Evolutionary conservation across 2,113 vertebrate species (phyloP), one percentile per base, ranked within the genome.

Genomic region (Entomyzon cyanotis): DNA sequence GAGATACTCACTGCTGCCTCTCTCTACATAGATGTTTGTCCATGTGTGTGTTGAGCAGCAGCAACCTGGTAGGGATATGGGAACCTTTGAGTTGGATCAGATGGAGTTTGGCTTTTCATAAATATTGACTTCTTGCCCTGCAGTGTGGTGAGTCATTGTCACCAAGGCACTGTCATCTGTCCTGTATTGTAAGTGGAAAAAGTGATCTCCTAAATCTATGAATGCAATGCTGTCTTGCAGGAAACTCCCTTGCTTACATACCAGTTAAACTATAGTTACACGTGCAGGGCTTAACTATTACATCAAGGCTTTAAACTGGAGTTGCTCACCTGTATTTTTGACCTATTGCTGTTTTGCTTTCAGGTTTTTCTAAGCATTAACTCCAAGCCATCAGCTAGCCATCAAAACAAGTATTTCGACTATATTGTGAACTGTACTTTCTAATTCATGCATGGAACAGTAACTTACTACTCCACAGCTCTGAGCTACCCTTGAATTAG

Each of bases 401-500:
- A 49, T 63, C 37, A 47, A 63, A 78, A 69, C 39, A 79, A 69
- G 46, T 18, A 30, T 90, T 95, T 69, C 90, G 65, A 64, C 42
- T 74, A 52, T 62, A 15, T 50, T 76, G 49, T 82, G 65, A 86
- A 68, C 41, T 84, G 17, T 41, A 25, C 58, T 87, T 81, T 91
- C 56, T 87, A 94, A 90, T 87, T 49, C 65, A 59, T 49, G 41
- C 65, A 87, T 44, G 62, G 73, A 86, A 68, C 47, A 63, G n/a
- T 78, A 71, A 88, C 94, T 94, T 70, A 71, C 58, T 81, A 59
- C 55, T 86, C 55, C 31, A 64, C 16, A 73, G 62, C 86, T 74
- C 55, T 89, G 87, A 91, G 87, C 81, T 93, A 75, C 30, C 63
- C 41, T 92, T 85, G 70, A 84, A 81, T 95, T 86, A 91, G 64